phyloP scores from a whole-genome alignment of 2,797 vertebrate species.

The Rhyacichthys aspro region DNA sequence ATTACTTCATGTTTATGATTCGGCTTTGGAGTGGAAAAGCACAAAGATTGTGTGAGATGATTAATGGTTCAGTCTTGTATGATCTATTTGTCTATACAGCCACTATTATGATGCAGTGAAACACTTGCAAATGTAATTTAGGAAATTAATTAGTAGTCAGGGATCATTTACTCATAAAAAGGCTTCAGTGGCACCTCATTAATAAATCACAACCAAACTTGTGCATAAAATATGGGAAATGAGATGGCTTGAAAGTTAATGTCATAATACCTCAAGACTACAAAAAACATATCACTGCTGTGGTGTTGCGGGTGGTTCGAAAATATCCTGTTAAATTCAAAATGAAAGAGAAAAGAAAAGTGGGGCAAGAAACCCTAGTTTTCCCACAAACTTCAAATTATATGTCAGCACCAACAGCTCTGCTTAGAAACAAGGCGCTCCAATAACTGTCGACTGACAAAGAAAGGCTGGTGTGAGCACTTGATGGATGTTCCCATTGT shows the following conservation, averaged over 20 bases:
- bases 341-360: constrained; percentile 15
- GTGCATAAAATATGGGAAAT: not conserved
- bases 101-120: constrained; percentile 2
- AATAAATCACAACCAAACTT: constrained; percentile 6
- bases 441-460: constrained; percentile 24
- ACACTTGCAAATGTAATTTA: constrained; percentile 4
- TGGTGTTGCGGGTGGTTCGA: not conserved
- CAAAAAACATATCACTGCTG: not conserved
- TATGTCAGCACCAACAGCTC: constrained; percentile 33
- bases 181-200: not conserved
- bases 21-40: not conserved
- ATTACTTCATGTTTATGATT: not conserved
- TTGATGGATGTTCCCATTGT: constrained; percentile 34
- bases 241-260: constrained; percentile 7
- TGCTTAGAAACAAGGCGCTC: constrained; percentile 23
- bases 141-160: constrained; percentile 10
- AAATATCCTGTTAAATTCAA: constrained; percentile 5
- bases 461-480: constrained; percentile 16
- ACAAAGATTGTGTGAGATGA: constrained; percentile 5
- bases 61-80: constrained; percentile 8
- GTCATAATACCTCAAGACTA: not conserved
- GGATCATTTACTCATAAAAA: constrained; percentile 10
- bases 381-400: constrained; percentile 25
- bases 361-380: constrained; percentile 27
- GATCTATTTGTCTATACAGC: constrained; percentile 8